Evolutionary conservation across 2,113 vertebrate species (phyloP), one percentile per base, ranked within the genome.

Genomic region (Indicator maculatus): DNA sequence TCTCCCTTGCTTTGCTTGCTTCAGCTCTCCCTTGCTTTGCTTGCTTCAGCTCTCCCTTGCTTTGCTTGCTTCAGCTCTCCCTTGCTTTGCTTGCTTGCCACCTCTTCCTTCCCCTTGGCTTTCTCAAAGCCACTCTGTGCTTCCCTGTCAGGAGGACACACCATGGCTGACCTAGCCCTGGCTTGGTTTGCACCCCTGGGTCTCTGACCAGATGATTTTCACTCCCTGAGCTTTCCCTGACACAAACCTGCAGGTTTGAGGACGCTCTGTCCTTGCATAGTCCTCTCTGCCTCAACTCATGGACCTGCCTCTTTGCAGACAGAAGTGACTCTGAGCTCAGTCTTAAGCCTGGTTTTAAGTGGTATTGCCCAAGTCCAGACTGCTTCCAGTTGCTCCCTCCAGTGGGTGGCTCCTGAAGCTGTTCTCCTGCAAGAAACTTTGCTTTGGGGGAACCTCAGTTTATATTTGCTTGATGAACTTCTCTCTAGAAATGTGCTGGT

Each of bases 331-430:
- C 30, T 1, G 41, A 9, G 38, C 13, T 4, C 41, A 44, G 13
- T 0, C 33, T 8, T 1, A 26, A 83, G 14, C 31, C 38, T 31
- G 1, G 64, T 90, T 61, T 61, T 36, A 12, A 38, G 7, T 0
- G 73, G 6, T 67, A 20, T 15, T 95, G 92, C 76, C 88, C 80
- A 52, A 47, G 56, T 10, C 58, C 83, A 69, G 65, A 41, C 94
- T 81, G 72, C 88, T 30, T 30, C 53, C 76, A 71, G 93, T 44
- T 31, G 72, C 92, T 85, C 92, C 85, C 82, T 83, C 90, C 79
- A 50, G 91, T 83, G 93, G 90, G 44, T 94, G 67, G 53, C 58
- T 87, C 67, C 89, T 36, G 71, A 33, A 58, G 61, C 74, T 75
- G 31, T 74, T 85, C 75, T 55, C 15, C 76, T 50, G 39, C 60